These are phyloP conservation scores for Pogonomyrmex californicus DNA, from an alignment of 1,140 invertebrate genomes.

Conservation along the genomic window DNA sequence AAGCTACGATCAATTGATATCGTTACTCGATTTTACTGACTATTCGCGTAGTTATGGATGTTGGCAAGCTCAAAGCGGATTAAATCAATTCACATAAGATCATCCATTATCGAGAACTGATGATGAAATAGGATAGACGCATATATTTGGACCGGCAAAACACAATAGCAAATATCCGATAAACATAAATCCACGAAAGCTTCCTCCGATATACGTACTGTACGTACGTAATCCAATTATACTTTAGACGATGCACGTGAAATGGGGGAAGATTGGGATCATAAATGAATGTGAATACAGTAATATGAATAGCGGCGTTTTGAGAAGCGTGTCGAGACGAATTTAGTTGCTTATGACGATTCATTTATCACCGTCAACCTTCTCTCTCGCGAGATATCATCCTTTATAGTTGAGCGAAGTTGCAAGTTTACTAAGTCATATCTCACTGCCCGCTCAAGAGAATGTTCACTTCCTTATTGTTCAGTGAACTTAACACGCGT, in stretches of 20 bases:
- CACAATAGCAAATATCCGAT: slow-evolving; percentile 58
- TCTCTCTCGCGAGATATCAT: slow-evolving; percentile 49
- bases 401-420: slow-evolving; percentile 63
- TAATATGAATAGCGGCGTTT: slow-evolving; percentile 39
- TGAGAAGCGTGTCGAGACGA: slow-evolving; percentile 19
- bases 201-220: slow-evolving; percentile 13
- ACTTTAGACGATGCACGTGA: slow-evolving; percentile 2
- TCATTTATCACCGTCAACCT: slow-evolving; percentile 61
- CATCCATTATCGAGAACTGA: slow-evolving; percentile 53
- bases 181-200: slow-evolving; percentile 54
- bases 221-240: slow-evolving; percentile 42
- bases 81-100: slow-evolving; percentile 53
- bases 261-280: slow-evolving; percentile 16
- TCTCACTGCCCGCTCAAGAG: slow-evolving; percentile 60
- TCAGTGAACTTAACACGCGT: slow-evolving; percentile 56
- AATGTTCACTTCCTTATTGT: slow-evolving; percentile 59
- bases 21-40: not conserved
- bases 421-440: slow-evolving; percentile 64
- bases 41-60: slow-evolving; percentile 1
- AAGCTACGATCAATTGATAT: not conserved
- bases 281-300: slow-evolving; percentile 13
- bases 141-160: slow-evolving; percentile 17
- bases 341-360: slow-evolving; percentile 60
- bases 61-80: slow-evolving; percentile 42
- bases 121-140: slow-evolving; percentile 39